Base-by-base conservation (phyloP, 2,113 vertebrate species). In the Donacobius atricapilla region DNA sequence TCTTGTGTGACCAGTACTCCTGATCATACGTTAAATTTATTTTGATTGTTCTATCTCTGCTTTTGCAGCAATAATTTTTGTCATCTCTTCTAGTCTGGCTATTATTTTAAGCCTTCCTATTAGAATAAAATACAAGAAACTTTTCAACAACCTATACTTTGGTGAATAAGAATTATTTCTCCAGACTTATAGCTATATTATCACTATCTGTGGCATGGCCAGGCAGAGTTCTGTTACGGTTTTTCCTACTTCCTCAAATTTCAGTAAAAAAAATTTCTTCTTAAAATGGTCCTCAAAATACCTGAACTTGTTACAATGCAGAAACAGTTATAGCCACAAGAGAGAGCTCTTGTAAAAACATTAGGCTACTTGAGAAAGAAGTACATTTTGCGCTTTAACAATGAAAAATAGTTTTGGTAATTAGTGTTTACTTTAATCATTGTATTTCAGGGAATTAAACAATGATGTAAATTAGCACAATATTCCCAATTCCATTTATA, bases 291-390 rank as follows among this genome's bases (percentile, higher is more conserved):
- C 24, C 64, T 93, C 37, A 50, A 56, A 92, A 65, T 83, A 69
- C 9, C 47, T 2, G 7, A 65, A 33, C 66, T 71, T 66, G 45
- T 89, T 92, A 69, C 11, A 78, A 28, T 96, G 95, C 83, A 98
- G 87, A 96, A 94, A 96, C 57, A 54, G 2, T 45, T 87, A 24
- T 2, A 77, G 9, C 97, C 98, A 98, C 97, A 97, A 98, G 98
- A 97, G 97, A 89, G 98, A 83, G 96, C 96, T 97, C 81, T 98
- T 97, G 98, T 97, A 98, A 98, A 98, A 98, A 93, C 79, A 83
- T 81, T 79, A 78, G 14, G 10, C 28, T 83, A 10, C 54, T 31
- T 61, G 64, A 82, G 40, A 79, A 97, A 83, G 47, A 80, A 60
- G 57, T 80, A 37, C 40, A 30, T 87, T 90, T 95, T 96, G 5